Conservation (phyloP, 2,113 vertebrate genomes). For the Megaceryle maxima region DNA sequence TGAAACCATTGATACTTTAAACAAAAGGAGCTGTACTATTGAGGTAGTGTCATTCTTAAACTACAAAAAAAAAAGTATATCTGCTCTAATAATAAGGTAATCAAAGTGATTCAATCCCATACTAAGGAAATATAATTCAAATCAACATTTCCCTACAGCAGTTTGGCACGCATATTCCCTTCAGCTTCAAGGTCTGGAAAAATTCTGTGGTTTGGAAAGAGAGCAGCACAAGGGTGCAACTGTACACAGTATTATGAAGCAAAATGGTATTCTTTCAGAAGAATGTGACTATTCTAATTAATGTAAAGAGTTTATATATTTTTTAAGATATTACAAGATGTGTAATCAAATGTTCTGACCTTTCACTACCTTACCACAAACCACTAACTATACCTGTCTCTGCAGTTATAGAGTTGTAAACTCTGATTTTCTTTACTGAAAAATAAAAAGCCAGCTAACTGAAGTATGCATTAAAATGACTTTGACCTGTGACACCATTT, state of each 20-base stretch:
- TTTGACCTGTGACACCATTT: background rate
- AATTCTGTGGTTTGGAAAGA: background rate
- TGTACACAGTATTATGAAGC: background rate
- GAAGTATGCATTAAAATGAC: background rate
- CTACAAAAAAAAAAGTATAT: background rate
- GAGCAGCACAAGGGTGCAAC: background rate
- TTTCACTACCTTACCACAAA: background rate
- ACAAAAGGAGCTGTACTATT: background rate
- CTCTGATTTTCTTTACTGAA: background rate
- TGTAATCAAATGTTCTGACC: background rate
- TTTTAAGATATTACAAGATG: background rate
- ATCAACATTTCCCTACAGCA: background rate
- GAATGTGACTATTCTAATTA: background rate
- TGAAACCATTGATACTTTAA: background rate
- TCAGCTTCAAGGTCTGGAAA: constrained; percentile 11
- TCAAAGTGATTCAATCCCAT: background rate
- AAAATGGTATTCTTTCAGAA: background rate
- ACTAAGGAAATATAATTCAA: background rate
- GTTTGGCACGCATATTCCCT: background rate
- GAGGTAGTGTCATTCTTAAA: background rate
- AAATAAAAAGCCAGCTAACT: background rate
- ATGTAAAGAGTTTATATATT: background rate
- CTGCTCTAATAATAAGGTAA: background rate
- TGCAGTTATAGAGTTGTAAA: background rate
- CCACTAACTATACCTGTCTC: background rate